Conservation (phyloP, 2,797 vertebrate genomes). For the Clarias laeviceps region DNA sequence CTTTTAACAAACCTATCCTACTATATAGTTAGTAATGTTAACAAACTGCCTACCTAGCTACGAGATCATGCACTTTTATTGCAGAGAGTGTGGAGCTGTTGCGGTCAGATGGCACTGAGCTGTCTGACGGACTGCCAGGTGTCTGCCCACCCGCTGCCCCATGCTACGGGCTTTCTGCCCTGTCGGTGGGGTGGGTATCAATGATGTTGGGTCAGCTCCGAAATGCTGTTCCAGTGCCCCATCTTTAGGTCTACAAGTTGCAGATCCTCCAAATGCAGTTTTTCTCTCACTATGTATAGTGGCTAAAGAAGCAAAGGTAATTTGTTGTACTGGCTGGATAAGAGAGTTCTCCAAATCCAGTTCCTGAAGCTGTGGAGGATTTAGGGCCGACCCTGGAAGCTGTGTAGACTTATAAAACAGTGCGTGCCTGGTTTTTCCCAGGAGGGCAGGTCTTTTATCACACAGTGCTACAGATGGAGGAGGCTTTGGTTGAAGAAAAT, state of each 20-base stretch:
- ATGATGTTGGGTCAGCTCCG: not conserved
- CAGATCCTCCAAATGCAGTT: not conserved
- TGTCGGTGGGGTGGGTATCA: constrained; percentile 52
- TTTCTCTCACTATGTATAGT: not conserved
- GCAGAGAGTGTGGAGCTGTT: not conserved
- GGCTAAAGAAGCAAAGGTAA: not conserved
- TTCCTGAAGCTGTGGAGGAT: not conserved
- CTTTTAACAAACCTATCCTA: not conserved
- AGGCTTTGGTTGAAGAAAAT: constrained; percentile 20
- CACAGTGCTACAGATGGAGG: not conserved
- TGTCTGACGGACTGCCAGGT: constrained; percentile 5
- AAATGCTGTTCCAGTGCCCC: not conserved
- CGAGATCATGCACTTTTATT: not conserved
- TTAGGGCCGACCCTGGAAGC: not conserved
- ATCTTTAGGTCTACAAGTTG: not conserved
- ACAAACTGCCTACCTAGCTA: not conserved
- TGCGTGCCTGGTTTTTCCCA: constrained; percentile 1
- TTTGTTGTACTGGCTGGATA: not conserved
- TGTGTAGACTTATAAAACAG: not conserved
- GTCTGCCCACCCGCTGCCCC: constrained; percentile 46
- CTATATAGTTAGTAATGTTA: not conserved
- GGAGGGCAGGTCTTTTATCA: not conserved
- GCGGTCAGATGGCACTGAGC: constrained; percentile 31
- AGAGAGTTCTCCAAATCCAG: not conserved
- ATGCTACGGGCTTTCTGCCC: constrained; percentile 49